These are phyloP conservation scores for Drosophila parthenogenetica DNA, from an alignment of 2,888 invertebrate genomes.

Conservation along the genomic window DNA sequence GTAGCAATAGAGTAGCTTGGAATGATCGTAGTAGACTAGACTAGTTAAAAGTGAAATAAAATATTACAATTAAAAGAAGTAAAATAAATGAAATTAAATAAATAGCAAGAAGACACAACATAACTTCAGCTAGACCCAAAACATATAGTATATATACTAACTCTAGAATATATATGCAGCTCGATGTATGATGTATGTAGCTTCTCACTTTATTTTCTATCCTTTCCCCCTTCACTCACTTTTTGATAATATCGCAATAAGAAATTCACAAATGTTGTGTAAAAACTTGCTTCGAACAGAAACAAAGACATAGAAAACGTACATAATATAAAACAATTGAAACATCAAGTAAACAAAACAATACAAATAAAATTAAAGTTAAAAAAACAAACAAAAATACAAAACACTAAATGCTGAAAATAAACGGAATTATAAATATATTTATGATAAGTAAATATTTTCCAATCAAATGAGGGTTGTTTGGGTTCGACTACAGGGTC, in stretches of 20 bases:
- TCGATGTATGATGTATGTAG: conserved; percentile 1
- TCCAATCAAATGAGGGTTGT: not conserved
- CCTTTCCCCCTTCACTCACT: not conserved
- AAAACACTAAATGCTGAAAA: conserved; percentile 51
- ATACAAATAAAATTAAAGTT: no score
- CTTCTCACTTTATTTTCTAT: not conserved
- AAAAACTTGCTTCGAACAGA: conserved; percentile 46
- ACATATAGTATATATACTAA: not conserved
- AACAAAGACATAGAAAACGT: conserved; percentile 52
- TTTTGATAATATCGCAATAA: conserved; percentile 21
- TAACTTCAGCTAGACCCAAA: conserved; percentile 3
- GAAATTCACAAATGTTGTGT: conserved; percentile 44
- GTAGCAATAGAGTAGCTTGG: conserved; percentile 10
- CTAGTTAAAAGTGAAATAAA: conserved; percentile 22
- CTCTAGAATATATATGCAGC: conserved; percentile 1
- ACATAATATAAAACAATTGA: conserved; percentile 37
- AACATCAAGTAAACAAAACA: not conserved
- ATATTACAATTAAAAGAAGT: not conserved
- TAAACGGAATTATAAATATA: conserved; percentile 53
- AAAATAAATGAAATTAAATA: conserved; percentile 1
- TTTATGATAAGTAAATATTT: conserved; percentile 49
- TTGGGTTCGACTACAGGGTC: not conserved
- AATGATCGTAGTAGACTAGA: conserved; percentile 38
- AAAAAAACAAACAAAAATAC: no score
- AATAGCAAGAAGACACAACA: conserved; percentile 7